Evolutionary conservation across 2,888 invertebrate species (phyloP).

Genomic region (Archaeoteleia sp.): DNA sequence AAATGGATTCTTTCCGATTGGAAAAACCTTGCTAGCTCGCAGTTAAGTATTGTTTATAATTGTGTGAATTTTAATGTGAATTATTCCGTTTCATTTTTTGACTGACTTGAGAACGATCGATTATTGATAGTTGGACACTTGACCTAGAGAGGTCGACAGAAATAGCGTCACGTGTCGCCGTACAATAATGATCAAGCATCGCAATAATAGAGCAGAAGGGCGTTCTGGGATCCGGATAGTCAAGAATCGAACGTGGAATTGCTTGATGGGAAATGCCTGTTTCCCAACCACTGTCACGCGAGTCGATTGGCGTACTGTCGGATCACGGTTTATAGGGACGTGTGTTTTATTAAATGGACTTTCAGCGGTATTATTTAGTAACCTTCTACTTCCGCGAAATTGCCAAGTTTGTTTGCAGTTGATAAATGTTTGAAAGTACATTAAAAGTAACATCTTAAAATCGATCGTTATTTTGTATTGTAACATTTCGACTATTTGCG

Average conservation of each 20-base stretch:
- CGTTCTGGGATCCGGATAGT: conserved; percentile 41
- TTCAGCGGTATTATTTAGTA: conserved; percentile 57
- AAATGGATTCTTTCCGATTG: no score
- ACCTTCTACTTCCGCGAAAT: conserved; percentile 45
- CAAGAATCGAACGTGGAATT: conserved; percentile 53
- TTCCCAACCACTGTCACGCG: conserved; percentile 66
- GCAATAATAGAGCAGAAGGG: conserved; percentile 51
- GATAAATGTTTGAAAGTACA: conserved; percentile 28
- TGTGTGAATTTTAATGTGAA: no score
- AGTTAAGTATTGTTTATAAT: no score
- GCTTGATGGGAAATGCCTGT: conserved; percentile 72
- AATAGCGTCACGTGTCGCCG: conserved; percentile 41
- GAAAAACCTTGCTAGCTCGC: no score
- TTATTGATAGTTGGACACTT: conserved; percentile 39
- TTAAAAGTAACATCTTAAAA: conserved; percentile 2
- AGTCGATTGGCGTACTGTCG: conserved; percentile 67
- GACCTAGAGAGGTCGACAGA: conserved; percentile 37
- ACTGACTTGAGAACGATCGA: conserved; percentile 25
- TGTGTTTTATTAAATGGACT: conserved; percentile 65
- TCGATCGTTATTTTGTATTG: no score
- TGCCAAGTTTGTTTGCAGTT: conserved; percentile 39
- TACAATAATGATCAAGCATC: conserved; percentile 52
- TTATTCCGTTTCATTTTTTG: conserved; percentile 36
- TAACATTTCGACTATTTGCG: no score
- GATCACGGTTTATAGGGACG: conserved; percentile 52